Evolutionary conservation across 2,113 vertebrate genomes (phyloP).

Genomic region (Enhydra lutris): DNA sequence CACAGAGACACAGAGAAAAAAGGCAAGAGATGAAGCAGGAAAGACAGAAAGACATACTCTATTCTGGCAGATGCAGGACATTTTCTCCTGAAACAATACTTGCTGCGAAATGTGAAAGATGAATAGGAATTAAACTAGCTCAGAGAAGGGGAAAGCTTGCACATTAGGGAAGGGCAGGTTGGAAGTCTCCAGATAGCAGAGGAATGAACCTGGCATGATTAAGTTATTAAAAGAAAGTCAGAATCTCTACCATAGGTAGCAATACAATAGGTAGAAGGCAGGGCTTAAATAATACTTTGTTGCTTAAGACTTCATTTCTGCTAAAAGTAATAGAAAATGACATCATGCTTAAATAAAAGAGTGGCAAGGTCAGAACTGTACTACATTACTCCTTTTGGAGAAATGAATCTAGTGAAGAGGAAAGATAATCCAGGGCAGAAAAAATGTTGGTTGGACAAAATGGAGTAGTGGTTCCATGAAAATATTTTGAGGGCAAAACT

Average conservation of each 20-base stretch:
- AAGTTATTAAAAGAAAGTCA: background rate
- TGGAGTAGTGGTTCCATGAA: background rate
- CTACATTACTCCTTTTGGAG: background rate
- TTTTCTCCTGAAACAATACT: no score
- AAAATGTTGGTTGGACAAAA: background rate
- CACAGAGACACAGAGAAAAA: no score
- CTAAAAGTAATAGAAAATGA: background rate
- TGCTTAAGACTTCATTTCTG: background rate
- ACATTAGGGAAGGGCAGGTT: no score
- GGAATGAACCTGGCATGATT: background rate
- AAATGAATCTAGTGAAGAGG: background rate
- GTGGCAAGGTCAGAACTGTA: background rate
- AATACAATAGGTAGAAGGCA: background rate
- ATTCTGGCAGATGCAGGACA: background rate
- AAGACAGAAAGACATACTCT: background rate
- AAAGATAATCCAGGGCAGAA: background rate
- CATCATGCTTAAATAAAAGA: background rate
- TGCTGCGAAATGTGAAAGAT: background rate
- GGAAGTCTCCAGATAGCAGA: background rate
- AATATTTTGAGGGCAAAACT: background rate
- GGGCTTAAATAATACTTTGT: background rate
- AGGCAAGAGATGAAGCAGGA: background rate
- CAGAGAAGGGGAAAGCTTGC: background rate
- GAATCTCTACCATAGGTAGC: background rate
- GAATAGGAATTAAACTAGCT: no score